phyloP scores from a whole-genome alignment of 1,140 invertebrate genomes.

The Scaptomyza pallida region DNA sequence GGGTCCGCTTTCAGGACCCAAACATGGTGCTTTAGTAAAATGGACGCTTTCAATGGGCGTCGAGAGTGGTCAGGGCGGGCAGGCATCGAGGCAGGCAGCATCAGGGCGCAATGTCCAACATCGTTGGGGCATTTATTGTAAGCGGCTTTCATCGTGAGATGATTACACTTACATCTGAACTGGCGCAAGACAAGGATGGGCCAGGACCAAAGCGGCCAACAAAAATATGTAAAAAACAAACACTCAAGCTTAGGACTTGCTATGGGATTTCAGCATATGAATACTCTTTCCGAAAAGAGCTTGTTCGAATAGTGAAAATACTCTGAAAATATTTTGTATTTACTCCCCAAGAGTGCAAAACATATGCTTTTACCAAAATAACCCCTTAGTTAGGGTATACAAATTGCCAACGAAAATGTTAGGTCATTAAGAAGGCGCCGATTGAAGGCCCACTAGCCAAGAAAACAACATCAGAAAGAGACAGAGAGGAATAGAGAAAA shows the following conservation, averaged over 20 bases:
- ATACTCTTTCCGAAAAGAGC: conserved; percentile 1
- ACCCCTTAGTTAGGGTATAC: conserved; percentile 6
- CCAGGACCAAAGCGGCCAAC: conserved; percentile 8
- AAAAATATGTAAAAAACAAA: not conserved
- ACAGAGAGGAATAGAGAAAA: not conserved
- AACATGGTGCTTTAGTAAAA: not conserved
- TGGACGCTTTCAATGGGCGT: conserved; percentile 1
- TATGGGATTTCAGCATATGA: not conserved
- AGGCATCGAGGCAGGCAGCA: conserved; percentile 20
- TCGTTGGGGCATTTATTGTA: conserved; percentile 78
- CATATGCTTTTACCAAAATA: not conserved
- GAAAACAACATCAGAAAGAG: not conserved
- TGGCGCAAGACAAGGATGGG: conserved; percentile 55
- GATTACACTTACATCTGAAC: conserved; percentile 81
- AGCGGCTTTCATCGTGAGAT: conserved; percentile 80
- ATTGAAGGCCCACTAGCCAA: conserved; percentile 19
- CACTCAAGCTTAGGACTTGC: not conserved
- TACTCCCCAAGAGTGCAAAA: not conserved
- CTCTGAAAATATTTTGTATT: no score
- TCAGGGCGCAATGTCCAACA: conserved; percentile 65
- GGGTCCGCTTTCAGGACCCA: conserved; percentile 4
- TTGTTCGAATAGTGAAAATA: no score
- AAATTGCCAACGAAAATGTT: conserved; percentile 15
- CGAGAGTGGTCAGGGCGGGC: not conserved
- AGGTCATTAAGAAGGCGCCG: conserved; percentile 33